Conservation (phyloP, 2,113 vertebrate genomes). For the Piaya cayana region DNA sequence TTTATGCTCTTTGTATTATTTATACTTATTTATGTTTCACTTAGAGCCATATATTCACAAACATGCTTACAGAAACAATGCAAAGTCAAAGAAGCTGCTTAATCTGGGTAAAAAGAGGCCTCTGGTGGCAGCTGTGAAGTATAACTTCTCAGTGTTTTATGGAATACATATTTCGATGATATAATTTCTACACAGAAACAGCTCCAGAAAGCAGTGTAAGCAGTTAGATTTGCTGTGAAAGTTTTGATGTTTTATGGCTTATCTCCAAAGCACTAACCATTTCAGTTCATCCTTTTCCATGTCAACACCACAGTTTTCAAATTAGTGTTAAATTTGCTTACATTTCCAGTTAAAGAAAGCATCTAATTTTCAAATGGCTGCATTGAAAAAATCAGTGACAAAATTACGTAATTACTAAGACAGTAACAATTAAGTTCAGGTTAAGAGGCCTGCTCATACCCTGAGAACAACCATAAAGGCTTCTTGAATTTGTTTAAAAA, state of each 20-base stretch:
- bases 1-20: not conserved
- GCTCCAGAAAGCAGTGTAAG: not conserved
- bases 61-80: not conserved
- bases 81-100: not conserved
- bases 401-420: not conserved
- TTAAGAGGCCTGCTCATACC: not conserved
- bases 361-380: not conserved
- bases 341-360: not conserved
- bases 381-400: not conserved
- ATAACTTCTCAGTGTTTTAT: not conserved
- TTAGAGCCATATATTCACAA: not conserved
- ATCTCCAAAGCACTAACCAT: not conserved
- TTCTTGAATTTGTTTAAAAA: not conserved
- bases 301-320: not conserved
- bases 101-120: constrained; percentile 69
- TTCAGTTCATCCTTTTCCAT: not conserved
- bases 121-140: constrained; percentile 56
- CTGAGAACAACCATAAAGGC: not conserved
- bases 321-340: not conserved
- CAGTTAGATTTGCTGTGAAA: not conserved
- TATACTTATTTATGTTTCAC: not conserved
- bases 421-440: not conserved
- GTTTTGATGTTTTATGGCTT: not conserved
- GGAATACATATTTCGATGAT: not conserved
- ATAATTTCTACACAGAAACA: not conserved